phyloP scores from a whole-genome alignment of 2,797 vertebrate genomes.

The Taeniopygia guttata region DNA sequence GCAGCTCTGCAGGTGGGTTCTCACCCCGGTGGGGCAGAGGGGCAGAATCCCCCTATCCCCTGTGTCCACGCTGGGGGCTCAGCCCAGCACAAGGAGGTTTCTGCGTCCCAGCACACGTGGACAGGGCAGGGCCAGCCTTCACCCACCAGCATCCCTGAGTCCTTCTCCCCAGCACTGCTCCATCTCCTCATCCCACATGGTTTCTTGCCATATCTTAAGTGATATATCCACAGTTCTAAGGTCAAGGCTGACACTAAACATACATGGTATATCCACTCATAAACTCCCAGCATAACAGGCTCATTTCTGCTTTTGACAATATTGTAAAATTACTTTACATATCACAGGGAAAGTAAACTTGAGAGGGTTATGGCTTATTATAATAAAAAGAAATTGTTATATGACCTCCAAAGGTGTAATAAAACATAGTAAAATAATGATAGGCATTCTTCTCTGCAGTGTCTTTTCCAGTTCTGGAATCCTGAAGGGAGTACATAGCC shows the following conservation, averaged over 20 bases:
- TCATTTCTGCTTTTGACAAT: neutral
- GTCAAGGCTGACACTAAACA: neutral
- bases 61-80: neutral
- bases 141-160: neutral
- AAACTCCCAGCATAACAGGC: neutral
- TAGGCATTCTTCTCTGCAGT: neutral
- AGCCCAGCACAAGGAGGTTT: neutral
- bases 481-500: neutral
- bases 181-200: neutral
- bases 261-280: neutral
- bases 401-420: neutral
- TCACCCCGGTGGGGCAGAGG: neutral
- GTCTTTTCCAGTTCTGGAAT: constrained; percentile 10
- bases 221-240: neutral
- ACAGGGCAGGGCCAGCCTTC: neutral
- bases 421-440: neutral
- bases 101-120: fast-evolving
- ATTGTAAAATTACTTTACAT: neutral
- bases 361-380: neutral
- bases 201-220: neutral
- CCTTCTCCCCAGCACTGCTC: neutral
- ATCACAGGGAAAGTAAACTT: neutral
- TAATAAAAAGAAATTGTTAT: neutral
- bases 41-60: neutral
- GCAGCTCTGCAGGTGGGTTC: neutral